Evolutionary conservation across 2,888 invertebrate genomes (phyloP).

Genomic region (Macaria notata): DNA sequence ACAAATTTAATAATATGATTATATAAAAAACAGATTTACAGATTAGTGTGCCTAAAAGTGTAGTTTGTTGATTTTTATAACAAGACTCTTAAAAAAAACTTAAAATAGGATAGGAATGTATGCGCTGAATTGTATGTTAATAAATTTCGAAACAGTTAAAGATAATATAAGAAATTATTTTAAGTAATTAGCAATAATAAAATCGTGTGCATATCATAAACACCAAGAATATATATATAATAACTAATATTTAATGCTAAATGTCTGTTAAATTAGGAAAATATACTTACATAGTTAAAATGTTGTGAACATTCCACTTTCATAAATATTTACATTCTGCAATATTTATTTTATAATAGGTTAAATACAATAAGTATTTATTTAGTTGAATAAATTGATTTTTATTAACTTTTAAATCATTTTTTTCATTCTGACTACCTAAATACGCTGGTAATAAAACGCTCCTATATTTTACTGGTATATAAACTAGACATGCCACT

Average conservation of each 20-base stretch:
- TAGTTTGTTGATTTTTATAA: too few relatives aligned
- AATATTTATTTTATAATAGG: constrained; percentile 47
- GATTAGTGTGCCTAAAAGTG: too few relatives aligned
- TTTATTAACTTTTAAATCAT: neutral
- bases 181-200: constrained; percentile 24
- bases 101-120: too few relatives aligned
- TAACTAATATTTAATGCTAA: neutral
- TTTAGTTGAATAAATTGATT: constrained; percentile 41
- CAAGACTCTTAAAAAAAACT: too few relatives aligned
- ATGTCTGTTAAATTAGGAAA: neutral
- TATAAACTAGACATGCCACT: too few relatives aligned
- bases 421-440: too few relatives aligned
- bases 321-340: constrained; percentile 42
- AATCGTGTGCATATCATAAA: constrained; percentile 28
- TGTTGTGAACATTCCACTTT: constrained; percentile 34
- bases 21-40: too few relatives aligned
- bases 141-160: too few relatives aligned
- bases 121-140: too few relatives aligned
- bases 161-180: neutral
- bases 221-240: constrained; percentile 22
- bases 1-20: too few relatives aligned
- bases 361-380: constrained; percentile 49
- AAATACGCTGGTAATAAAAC: too few relatives aligned
- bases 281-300: constrained; percentile 6
- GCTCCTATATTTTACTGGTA: too few relatives aligned